phyloP scores from a whole-genome alignment of 2,888 invertebrate species.

The Tromatobia lineatoria region DNA sequence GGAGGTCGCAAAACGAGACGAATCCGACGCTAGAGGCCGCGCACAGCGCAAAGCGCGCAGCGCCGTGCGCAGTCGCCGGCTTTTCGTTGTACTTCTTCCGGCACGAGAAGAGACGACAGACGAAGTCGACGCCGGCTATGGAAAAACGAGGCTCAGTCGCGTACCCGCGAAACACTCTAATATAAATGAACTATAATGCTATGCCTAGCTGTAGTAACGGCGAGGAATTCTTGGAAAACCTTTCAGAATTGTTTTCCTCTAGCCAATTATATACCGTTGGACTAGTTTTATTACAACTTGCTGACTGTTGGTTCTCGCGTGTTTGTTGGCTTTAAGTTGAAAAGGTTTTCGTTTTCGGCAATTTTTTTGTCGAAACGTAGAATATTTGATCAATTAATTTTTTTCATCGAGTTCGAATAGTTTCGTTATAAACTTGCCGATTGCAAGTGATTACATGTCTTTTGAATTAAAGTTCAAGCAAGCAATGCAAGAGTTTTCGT shows the following conservation, averaged over 20 bases:
- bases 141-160: not conserved
- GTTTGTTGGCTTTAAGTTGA: too few relatives aligned
- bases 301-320: too few relatives aligned
- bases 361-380: too few relatives aligned
- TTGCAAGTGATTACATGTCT: too few relatives aligned
- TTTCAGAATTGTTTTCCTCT: not conserved
- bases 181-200: slow-evolving; percentile 10
- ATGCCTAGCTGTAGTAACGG: not conserved
- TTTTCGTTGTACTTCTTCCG: not conserved
- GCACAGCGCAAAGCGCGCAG: not conserved
- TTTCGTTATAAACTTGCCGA: too few relatives aligned
- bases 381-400: too few relatives aligned
- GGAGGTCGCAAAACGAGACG: not conserved
- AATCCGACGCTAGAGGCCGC: not conserved
- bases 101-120: not conserved
- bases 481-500: too few relatives aligned
- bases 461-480: too few relatives aligned
- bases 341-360: too few relatives aligned
- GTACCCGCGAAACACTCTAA: not conserved
- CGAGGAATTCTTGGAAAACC: not conserved
- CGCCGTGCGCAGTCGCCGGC: not conserved
- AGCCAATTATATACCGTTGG: not conserved
- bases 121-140: not conserved
- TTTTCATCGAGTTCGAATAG: too few relatives aligned
- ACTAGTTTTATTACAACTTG: not conserved